Evolutionary conservation across 1,140 invertebrate species (phyloP), one percentile per base, ranked within the genome.

Genomic region (Orius laevigatus): DNA sequence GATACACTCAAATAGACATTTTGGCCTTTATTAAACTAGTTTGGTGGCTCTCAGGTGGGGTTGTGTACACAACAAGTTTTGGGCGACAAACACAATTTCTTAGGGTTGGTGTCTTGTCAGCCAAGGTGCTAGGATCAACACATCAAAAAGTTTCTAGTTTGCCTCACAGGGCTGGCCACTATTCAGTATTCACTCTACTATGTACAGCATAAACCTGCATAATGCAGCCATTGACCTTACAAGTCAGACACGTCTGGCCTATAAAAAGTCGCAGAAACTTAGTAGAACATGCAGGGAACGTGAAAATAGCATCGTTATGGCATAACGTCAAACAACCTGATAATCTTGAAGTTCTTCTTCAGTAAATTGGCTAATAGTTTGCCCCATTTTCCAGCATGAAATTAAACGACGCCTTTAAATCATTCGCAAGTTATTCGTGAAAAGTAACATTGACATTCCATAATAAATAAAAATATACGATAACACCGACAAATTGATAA

Each of bases 271-370:
- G 4, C 16, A 19, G 19, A 16, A 18, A 46, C 10, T 8, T 19
- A 3, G 18, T 15, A 45, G 3, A 33, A 18, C 48, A n/a, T 14
- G 31, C 19, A 25, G 52, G 6, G 39, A 38, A 51, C n/a, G 31
- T 50, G 19, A n/a, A 39, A 43, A 45, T 40, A 18, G 34, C 11
- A 53, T 12, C 45, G 46, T 49, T 42, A 46, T 45, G 49, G 36
- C 54, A 54, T 48, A 50, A 48, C 50, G 47, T 52, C 16, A 54
- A 36, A 15, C 62, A 71, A 84, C 81, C 70, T 88, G 79, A 66
- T 90, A 91, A 67, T 90, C 84, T 64, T 87, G 81, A 14, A 91
- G 68, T 66, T 91, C 85, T 65, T 89, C 81, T 56, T 85, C 81
- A 2, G 77, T 78, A 65, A 91, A 88, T 57, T 84, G 80, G 63